A percentile compares a stretch with the other conserved stretches of the same genome.
Evolutionary conservation across 2,888 invertebrate species (phyloP).

Genomic region (Poecilobothrus nobilitatus): DNA sequence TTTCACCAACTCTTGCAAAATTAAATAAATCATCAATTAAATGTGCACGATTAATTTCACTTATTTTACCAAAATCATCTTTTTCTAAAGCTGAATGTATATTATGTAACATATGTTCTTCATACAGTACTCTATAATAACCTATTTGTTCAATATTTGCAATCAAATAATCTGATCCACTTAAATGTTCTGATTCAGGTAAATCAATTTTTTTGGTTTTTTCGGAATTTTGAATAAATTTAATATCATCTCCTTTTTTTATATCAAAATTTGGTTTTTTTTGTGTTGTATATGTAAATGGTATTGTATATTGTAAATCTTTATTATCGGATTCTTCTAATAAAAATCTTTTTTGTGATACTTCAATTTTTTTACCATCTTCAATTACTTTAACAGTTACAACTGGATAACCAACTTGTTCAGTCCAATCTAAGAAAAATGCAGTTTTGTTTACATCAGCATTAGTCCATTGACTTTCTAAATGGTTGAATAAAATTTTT

Average conservation of each 20-base stretch:
- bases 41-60: conserved; percentile 65
- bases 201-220: not conserved
- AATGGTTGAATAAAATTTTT: conserved; percentile 45
- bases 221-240: conserved; percentile 16
- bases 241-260: conserved; percentile 25
- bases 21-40: conserved; percentile 71
- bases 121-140: conserved; percentile 63
- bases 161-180: conserved; percentile 31
- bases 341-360: conserved; percentile 37
- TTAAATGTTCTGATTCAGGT: conserved; percentile 7
- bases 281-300: conserved; percentile 36
- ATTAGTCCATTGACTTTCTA: conserved; percentile 34
- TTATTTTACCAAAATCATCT: conserved; percentile 46
- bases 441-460: not conserved
- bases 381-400: conserved; percentile 43
- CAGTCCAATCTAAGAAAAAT: conserved; percentile 52
- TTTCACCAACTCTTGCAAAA: conserved; percentile 58
- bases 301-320: conserved; percentile 32
- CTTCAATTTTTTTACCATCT: conserved; percentile 23
- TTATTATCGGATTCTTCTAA: conserved; percentile 28
- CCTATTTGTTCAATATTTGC: conserved; percentile 39
- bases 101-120: conserved; percentile 55
- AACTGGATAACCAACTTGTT: conserved; percentile 58
- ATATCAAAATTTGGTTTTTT: conserved; percentile 28
- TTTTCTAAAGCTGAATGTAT: conserved; percentile 38